phyloP scores from a whole-genome alignment of 1,140 invertebrate species.

The Drosophila suzukii region DNA sequence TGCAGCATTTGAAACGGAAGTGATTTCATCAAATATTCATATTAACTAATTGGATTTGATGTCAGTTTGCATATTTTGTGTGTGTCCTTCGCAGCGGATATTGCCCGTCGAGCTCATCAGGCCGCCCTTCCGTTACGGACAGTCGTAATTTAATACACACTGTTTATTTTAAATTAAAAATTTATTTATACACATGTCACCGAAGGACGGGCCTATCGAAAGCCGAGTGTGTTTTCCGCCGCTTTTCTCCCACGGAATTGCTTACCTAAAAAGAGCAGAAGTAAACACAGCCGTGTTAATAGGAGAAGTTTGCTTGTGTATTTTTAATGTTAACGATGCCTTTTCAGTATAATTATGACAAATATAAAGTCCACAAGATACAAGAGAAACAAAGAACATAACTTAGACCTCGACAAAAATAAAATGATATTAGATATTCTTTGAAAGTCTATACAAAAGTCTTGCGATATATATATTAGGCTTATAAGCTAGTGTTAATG shows the following conservation, averaged over 20 bases:
- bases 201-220: constrained; percentile 15
- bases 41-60: constrained; percentile 82
- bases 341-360: background rate
- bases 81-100: constrained; percentile 53
- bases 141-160: constrained; percentile 65
- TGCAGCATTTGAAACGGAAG: constrained; percentile 73
- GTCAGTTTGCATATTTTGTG: constrained; percentile 53
- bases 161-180: constrained; percentile 81
- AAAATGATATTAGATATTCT: too few relatives aligned
- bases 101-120: constrained; percentile 52
- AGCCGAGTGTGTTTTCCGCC: constrained; percentile 10
- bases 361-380: too few relatives aligned
- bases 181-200: constrained; percentile 57
- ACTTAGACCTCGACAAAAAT: too few relatives aligned
- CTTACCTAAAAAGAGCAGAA: constrained; percentile 32
- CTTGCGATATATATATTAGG: background rate
- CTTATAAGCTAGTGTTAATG: background rate
- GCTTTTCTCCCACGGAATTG: background rate
- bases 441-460: too few relatives aligned
- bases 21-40: constrained; percentile 83
- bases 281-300: constrained; percentile 1
- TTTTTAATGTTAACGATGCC: background rate
- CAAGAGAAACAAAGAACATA: too few relatives aligned
- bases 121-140: constrained; percentile 28
- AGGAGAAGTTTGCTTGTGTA: background rate